Percentiles rank a stretch among this genome's conserved stretches.
These are phyloP conservation scores for Macaria liturata DNA, from an alignment of 2,888 invertebrate species.

Conservation along the genomic window DNA sequence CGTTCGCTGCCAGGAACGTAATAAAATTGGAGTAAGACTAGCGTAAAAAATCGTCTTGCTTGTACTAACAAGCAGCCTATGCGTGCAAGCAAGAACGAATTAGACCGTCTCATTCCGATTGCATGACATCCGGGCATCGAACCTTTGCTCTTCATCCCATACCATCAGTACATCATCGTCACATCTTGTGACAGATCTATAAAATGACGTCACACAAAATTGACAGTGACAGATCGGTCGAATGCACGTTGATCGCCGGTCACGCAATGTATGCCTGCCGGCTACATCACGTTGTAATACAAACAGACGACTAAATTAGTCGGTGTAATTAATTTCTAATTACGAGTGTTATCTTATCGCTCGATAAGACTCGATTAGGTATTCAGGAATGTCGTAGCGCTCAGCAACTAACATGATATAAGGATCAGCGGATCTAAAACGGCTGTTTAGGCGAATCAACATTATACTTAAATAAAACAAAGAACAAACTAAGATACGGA, in stretches of 20 bases:
- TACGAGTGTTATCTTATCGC: slow-evolving; percentile 59
- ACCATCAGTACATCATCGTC: not conserved
- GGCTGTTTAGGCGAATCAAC: no score
- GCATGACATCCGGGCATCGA: slow-evolving; percentile 24
- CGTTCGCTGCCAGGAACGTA: no score
- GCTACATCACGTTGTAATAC: not conserved
- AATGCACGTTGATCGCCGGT: slow-evolving; percentile 14
- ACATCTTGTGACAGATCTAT: not conserved
- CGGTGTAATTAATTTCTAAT: slow-evolving; percentile 38
- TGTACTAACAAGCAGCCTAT: no score
- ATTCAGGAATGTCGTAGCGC: slow-evolving; percentile 29
- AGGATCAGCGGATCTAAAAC: no score
- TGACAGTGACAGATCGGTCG: slow-evolving; percentile 28
- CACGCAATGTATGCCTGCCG: slow-evolving; percentile 27
- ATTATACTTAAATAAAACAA: no score
- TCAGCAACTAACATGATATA: slow-evolving; percentile 35
- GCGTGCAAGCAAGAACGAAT: no score
- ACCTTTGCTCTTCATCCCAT: no score
- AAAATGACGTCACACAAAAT: slow-evolving; percentile 29
- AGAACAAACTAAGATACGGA: no score
- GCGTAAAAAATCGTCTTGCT: no score
- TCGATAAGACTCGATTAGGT: slow-evolving; percentile 49
- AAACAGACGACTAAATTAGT: not conserved
- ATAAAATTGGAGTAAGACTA: no score
- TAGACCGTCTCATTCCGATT: no score